Evolutionary conservation across 2,113 vertebrate genomes (phyloP).

Genomic region (Henicopernis longicauda): DNA sequence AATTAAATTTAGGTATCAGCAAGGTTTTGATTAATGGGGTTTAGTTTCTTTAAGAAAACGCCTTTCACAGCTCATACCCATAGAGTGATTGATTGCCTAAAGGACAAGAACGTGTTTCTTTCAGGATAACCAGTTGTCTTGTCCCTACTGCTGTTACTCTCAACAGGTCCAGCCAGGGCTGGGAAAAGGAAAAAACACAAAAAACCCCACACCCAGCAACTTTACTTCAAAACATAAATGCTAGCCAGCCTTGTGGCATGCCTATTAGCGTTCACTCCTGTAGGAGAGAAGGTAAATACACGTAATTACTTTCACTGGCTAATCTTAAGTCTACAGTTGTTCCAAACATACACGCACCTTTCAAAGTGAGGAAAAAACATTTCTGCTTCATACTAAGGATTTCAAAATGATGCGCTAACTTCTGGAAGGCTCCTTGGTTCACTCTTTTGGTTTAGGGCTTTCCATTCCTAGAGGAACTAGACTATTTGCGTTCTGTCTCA

Average conservation of each 20-base stretch:
- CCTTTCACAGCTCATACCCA: background rate
- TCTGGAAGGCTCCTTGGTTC: background rate
- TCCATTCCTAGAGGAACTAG: background rate
- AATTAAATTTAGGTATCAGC: background rate
- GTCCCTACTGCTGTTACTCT: background rate
- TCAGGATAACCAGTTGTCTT: background rate
- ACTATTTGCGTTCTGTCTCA: background rate
- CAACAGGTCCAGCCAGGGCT: background rate
- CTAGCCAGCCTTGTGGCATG: background rate
- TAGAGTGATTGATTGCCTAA: background rate
- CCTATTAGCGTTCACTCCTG: background rate
- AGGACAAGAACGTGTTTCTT: rapidly evolving
- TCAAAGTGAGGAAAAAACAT: background rate
- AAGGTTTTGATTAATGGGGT: background rate
- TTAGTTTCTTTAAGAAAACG: background rate
- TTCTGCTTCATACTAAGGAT: background rate
- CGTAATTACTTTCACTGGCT: background rate
- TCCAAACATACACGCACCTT: background rate
- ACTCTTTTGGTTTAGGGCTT: background rate
- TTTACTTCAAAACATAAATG: background rate
- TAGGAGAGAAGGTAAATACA: background rate
- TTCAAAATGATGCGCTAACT: background rate
- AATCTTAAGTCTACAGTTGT: background rate
- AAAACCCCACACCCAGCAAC: background rate
- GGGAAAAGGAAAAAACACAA: background rate